Conservation (phyloP, 2,888 invertebrate species). For the Clitarchus hookeri region DNA sequence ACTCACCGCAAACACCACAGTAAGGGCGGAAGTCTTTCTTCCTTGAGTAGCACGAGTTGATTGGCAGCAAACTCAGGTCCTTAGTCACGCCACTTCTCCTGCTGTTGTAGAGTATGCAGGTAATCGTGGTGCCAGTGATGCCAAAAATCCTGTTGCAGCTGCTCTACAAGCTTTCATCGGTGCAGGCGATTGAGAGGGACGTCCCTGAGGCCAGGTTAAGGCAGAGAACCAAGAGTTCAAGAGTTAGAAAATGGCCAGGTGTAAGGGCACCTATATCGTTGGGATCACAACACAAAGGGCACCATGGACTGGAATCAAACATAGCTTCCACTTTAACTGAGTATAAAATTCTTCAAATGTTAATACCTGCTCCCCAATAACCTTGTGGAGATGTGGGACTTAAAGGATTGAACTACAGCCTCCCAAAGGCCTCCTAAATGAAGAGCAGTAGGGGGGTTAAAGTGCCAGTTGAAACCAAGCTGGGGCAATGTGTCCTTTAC, state of each 20-base stretch:
- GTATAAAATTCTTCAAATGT: conserved; percentile 49
- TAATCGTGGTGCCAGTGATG: conserved; percentile 46
- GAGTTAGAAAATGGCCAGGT: conserved; percentile 48
- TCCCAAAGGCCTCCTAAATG: conserved; percentile 51
- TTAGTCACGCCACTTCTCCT: conserved; percentile 44
- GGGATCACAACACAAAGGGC: conserved; percentile 42
- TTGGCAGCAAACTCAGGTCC: conserved; percentile 42
- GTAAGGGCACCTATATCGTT: conserved; percentile 44
- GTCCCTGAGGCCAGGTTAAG: conserved; percentile 42
- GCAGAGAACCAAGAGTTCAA: conserved; percentile 41
- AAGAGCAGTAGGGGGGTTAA: conserved; percentile 49
- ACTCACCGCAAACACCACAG: conserved; percentile 48
- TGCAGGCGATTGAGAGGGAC: conserved; percentile 41
- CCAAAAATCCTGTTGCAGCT: conserved; percentile 44
- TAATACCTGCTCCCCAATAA: conserved; percentile 43
- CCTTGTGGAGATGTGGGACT: conserved; percentile 48
- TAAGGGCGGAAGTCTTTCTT: conserved; percentile 46
- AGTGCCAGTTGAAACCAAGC: conserved; percentile 48
- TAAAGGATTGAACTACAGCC: conserved; percentile 49
- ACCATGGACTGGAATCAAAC: conserved; percentile 49
- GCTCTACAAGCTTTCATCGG: conserved; percentile 45
- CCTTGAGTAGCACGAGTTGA: conserved; percentile 48
- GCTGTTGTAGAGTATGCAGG: conserved; percentile 45
- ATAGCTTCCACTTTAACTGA: conserved; percentile 49
- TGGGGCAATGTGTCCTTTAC: not conserved